Conservation (phyloP, 2,888 invertebrate genomes). For the Linyphia triangularis region DNA sequence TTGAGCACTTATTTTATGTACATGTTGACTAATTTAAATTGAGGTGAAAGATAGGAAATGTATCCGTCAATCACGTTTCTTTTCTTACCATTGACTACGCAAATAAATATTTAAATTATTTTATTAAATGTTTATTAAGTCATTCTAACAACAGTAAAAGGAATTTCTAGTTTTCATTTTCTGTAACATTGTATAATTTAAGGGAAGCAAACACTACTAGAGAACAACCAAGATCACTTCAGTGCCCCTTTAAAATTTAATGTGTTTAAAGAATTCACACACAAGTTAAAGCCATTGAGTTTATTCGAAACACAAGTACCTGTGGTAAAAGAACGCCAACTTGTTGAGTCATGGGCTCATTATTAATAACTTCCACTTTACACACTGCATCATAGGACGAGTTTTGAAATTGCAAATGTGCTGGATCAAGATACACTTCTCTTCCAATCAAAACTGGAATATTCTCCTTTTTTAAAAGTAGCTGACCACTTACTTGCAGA, state of each 20-base stretch:
- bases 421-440: conserved; percentile 57
- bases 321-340: conserved; percentile 79
- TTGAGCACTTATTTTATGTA: no score
- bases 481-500: conserved; percentile 10
- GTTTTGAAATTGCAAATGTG: conserved; percentile 55
- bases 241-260: not conserved
- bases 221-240: conserved; percentile 51
- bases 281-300: not conserved
- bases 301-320: conserved; percentile 76
- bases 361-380: conserved; percentile 79
- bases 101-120: no score
- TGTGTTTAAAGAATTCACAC: not conserved
- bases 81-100: no score
- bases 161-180: no score
- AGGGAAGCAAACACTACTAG: not conserved
- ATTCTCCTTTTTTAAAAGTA: conserved; percentile 47
- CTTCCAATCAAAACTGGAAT: conserved; percentile 69
- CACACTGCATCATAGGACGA: conserved; percentile 77
- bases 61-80: no score
- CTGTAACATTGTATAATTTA: no score
- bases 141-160: no score
- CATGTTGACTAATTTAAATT: no score
- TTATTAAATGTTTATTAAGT: no score
- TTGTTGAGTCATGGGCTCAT: conserved; percentile 79
- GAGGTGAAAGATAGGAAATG: no score